Conservation (phyloP, 2,888 invertebrate species). For the Ochropleura leucogaster region DNA sequence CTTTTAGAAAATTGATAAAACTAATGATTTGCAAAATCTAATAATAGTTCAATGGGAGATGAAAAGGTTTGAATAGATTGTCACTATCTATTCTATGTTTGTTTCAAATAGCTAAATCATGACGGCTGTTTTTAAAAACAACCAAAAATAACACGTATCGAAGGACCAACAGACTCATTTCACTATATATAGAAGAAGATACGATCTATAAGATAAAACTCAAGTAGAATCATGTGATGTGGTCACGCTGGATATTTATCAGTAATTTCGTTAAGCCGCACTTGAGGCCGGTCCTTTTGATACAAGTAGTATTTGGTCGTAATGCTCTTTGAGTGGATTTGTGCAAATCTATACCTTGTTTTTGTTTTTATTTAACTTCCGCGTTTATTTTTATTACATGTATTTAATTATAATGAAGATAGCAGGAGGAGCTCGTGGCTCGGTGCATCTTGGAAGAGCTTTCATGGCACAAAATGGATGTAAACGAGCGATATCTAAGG, state of each 20-base stretch:
- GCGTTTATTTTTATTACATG: slow-evolving; percentile 23
- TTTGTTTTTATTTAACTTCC: slow-evolving; percentile 31
- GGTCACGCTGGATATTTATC: slow-evolving; percentile 56
- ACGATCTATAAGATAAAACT: slow-evolving; percentile 40
- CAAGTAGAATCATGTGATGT: slow-evolving; percentile 58
- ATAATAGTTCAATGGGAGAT: background rate
- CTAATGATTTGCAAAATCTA: background rate
- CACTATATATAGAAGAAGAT: slow-evolving; percentile 12
- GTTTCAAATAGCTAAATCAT: background rate
- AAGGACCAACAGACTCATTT: slow-evolving; percentile 16
- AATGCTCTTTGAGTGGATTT: slow-evolving; percentile 49
- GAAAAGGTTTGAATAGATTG: background rate
- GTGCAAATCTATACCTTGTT: slow-evolving; percentile 31
- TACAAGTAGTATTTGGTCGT: slow-evolving; percentile 22
- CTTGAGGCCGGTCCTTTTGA: slow-evolving; percentile 58
- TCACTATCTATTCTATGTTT: background rate
- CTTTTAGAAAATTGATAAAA: background rate
- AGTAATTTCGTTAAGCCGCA: slow-evolving; percentile 50
- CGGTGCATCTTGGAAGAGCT: too few species aligned
- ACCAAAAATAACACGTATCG: slow-evolving; percentile 7
- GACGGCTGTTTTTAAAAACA: background rate
- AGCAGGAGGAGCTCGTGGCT: too few species aligned
- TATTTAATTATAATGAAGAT: background rate
- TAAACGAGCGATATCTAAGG: too few species aligned
- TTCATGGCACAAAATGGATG: too few species aligned